Evolutionary conservation across 2,797 vertebrate genomes (phyloP), one percentile per base, ranked within the genome.

Genomic region (Coilia nasus): DNA sequence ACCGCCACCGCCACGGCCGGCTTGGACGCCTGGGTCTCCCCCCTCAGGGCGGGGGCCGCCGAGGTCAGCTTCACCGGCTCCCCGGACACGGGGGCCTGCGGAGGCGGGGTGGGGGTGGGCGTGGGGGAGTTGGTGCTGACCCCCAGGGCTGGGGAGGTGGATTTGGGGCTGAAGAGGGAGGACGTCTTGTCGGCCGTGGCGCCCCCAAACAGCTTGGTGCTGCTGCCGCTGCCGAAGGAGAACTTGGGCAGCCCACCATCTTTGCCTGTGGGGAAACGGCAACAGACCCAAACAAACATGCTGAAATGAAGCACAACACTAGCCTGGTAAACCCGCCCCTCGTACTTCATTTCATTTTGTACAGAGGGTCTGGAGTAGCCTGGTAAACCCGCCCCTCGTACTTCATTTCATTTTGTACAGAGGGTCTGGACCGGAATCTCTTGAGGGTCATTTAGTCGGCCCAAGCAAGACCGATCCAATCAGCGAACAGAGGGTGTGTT

Each of bases 131-230:
- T 54, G 50, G 50, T 54, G 50, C 50, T 54, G 50, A 54, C 91
- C 0, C 88, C 50, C 80, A 92, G 83, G 41, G 81, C 89, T 14
- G 94, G 81, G 35, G 94, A 88, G 1, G 91, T 10, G 7, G 94
- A 81, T 25, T 95, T 95, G 6, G 93, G 50, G 28, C 90, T 83
- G 3, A 96, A 92, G 25, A 95, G 88, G 87, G 97, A 94, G 0
- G 95, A 78, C 78, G 91, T 92, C 14, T 98, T 97, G 0, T 91
- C 88, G 23, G 86, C 2, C 46, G 89, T 60, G 0, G 87, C 19
- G 82, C 95, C 95, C 35, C 96, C 96, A 0, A 90, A 28, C 81
- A 93, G 81, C 87, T 96, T 97, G 83, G 93, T 89, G 82, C 84
- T 92, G 64, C 89, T 90, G 41, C 81, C 86, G 54, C 59, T 56